phyloP scores from a whole-genome alignment of 2,113 vertebrate genomes.

The Aspiorhynchus laticeps region DNA sequence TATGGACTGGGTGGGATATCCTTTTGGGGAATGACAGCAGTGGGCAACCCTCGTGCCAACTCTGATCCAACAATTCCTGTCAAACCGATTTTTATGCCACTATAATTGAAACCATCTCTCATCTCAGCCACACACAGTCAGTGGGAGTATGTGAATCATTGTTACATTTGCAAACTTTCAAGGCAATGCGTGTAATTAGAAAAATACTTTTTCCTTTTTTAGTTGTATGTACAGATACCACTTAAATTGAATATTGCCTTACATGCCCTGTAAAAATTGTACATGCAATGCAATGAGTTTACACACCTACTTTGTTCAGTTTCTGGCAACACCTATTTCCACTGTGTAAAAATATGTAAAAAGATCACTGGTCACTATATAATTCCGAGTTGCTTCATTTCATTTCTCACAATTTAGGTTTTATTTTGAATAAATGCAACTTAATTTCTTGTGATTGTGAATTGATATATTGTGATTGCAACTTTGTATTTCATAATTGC shows the following conservation, averaged over 20 bases:
- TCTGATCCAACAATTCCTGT: slow-evolving; percentile 2
- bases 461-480: too few relatives aligned
- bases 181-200: neutral
- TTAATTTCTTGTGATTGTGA: too few relatives aligned
- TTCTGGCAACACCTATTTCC: neutral
- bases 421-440: too few relatives aligned
- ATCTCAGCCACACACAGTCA: slow-evolving; percentile 16
- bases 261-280: neutral
- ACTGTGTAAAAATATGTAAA: neutral
- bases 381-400: neutral
- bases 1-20: neutral
- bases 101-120: neutral
- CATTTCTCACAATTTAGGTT: too few relatives aligned
- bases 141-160: neutral
- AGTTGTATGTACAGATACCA: neutral
- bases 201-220: neutral
- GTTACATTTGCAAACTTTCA: neutral
- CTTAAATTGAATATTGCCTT: neutral
- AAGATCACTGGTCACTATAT: neutral
- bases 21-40: neutral
- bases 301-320: neutral
- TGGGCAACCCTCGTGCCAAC: neutral
- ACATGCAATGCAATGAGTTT: neutral
- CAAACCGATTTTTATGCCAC: neutral
- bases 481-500: too few relatives aligned